These are phyloP conservation scores for Brachionus manjavacas DNA, from an alignment of 1,140 invertebrate species.

Conservation along the genomic window DNA sequence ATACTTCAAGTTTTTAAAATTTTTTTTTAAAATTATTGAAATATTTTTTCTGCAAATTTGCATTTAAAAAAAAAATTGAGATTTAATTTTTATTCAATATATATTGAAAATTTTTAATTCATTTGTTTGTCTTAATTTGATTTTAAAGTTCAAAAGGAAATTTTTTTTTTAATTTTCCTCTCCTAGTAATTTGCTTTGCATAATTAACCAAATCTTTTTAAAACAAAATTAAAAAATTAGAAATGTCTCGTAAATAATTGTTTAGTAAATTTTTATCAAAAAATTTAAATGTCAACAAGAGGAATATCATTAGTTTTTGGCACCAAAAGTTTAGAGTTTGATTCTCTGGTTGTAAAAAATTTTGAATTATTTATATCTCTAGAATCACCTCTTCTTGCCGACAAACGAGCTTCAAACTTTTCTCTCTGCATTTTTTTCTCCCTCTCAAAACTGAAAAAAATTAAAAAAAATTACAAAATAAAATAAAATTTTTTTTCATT, in stretches of 20 bases:
- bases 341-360: neutral
- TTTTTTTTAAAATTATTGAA: too few species aligned
- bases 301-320: slow-evolving; percentile 4
- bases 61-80: too few species aligned
- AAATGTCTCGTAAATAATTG: neutral
- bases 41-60: too few species aligned
- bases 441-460: slow-evolving; percentile 1
- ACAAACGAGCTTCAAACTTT: slow-evolving; percentile 38
- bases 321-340: neutral
- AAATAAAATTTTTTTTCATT: neutral
- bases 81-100: neutral
- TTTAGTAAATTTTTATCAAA: neutral
- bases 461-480: neutral
- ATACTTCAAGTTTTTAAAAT: too few species aligned
- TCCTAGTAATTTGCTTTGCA: neutral
- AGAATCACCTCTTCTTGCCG: neutral
- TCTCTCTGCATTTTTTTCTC: slow-evolving; percentile 12
- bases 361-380: neutral
- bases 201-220: neutral
- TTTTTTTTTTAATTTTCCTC: neutral
- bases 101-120: neutral
- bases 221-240: neutral
- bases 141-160: neutral
- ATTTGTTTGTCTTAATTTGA: neutral
- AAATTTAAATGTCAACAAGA: slow-evolving; percentile 11